Percentiles rank a stretch among this genome's conserved stretches.
Evolutionary conservation across 1,140 invertebrate species (phyloP).

Genomic region (Zaprionus taronus): DNA sequence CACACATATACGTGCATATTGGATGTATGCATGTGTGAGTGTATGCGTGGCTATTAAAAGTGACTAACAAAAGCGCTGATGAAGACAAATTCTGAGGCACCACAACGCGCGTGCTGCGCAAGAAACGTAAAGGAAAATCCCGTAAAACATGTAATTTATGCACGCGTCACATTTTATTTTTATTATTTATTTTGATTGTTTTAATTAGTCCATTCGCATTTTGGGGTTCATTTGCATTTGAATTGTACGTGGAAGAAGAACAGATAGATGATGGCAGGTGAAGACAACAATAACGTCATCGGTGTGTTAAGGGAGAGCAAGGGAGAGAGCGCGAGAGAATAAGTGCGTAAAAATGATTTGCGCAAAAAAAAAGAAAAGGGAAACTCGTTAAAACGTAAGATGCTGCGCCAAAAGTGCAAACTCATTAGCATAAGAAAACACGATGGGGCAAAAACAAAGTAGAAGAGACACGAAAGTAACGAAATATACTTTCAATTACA

Average conservation of each 20-base stretch:
- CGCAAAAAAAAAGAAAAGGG: constrained; percentile 10
- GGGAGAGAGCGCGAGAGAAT: constrained; percentile 10
- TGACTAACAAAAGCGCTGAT: constrained; percentile 59
- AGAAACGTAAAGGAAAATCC: constrained; percentile 26
- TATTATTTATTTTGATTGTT: constrained; percentile 69
- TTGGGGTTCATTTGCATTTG: constrained; percentile 61
- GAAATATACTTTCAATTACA: constrained; percentile 56
- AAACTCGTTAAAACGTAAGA: constrained; percentile 47
- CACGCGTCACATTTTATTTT: constrained; percentile 28
- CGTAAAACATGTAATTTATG: constrained; percentile 30
- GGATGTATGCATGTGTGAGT: constrained; percentile 15
- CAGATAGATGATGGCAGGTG: constrained; percentile 41
- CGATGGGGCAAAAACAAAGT: constrained; percentile 53
- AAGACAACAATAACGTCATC: constrained; percentile 73
- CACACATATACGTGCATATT: not conserved
- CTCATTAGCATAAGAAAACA: constrained; percentile 79
- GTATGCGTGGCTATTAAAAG: constrained; percentile 68
- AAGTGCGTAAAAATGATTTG: constrained; percentile 33
- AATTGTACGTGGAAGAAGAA: constrained; percentile 18
- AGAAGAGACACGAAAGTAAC: constrained; percentile 31
- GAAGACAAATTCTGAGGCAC: constrained; percentile 48
- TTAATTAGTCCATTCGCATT: constrained; percentile 60
- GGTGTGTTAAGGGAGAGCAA: constrained; percentile 22
- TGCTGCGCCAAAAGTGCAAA: constrained; percentile 52
- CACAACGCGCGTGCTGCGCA: constrained; percentile 11